phyloP scores from a whole-genome alignment of 2,113 vertebrate genomes.

The Todiramphus chloris region DNA sequence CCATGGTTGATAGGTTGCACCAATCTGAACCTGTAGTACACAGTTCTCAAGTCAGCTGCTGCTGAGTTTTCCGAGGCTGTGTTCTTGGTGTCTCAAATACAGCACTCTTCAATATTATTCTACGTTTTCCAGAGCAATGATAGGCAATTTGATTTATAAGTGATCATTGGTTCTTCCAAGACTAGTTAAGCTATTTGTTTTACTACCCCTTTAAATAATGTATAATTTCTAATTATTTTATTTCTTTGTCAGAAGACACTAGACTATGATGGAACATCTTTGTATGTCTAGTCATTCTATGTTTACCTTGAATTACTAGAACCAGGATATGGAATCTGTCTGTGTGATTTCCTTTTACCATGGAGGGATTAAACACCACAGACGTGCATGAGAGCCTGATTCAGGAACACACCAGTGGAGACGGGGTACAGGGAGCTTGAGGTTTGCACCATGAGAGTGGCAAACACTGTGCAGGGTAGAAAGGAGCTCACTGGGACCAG shows the following conservation, averaged over 20 bases:
- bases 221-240: not conserved
- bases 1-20: not conserved
- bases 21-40: not conserved
- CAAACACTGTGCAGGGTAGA: not conserved
- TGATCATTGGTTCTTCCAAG: not conserved
- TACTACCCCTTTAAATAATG: not conserved
- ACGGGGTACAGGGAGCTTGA: not conserved
- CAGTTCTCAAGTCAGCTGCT: not conserved
- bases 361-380: accelerated
- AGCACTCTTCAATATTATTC: not conserved
- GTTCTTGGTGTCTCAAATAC: not conserved
- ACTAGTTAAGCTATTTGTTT: not conserved
- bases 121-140: not conserved
- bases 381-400: not conserved
- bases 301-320: not conserved
- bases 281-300: not conserved
- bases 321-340: not conserved
- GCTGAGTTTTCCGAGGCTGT: not conserved
- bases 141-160: not conserved
- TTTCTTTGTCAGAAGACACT: not conserved
- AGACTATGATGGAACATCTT: not conserved
- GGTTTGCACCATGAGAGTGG: not conserved
- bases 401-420: not conserved
- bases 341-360: not conserved
- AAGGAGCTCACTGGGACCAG: not conserved